Conservation (phyloP, 2,888 invertebrate species). For the Serrognathus titanus region DNA sequence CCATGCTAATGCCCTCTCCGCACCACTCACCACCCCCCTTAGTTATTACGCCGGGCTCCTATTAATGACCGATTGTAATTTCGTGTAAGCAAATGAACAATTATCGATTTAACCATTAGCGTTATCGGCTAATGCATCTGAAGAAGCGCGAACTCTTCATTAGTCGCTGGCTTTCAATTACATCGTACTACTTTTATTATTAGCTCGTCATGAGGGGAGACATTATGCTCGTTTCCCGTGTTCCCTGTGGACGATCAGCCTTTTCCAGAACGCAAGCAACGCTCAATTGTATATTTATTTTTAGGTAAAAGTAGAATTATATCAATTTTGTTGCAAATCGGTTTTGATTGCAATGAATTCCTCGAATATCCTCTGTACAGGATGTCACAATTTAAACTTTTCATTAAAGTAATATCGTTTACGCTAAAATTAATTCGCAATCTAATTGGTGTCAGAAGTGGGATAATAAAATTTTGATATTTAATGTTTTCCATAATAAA, state of each 20-base stretch:
- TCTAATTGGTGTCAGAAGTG: too few relatives aligned
- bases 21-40: conserved; percentile 6
- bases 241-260: conserved; percentile 17
- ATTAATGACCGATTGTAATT: conserved; percentile 44
- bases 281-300: too few relatives aligned
- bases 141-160: conserved; percentile 48
- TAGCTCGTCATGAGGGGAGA: conserved; percentile 25
- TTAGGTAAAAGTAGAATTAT: too few relatives aligned
- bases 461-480: too few relatives aligned
- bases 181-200: conserved; percentile 33
- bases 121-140: conserved; percentile 43
- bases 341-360: too few relatives aligned
- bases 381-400: too few relatives aligned
- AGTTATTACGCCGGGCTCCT: conserved; percentile 8
- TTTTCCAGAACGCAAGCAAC: too few relatives aligned
- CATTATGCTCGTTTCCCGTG: conserved; percentile 36
- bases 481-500: too few relatives aligned
- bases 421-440: too few relatives aligned
- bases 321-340: too few relatives aligned
- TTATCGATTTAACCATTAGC: conserved; percentile 51
- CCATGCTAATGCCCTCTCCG: conserved; percentile 19
- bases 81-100: conserved; percentile 46
- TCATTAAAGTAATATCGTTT: too few relatives aligned
- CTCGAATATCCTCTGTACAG: too few relatives aligned
- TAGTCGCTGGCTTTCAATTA: conserved; percentile 42